phyloP scores from a whole-genome alignment of 2,888 invertebrate species.

The Pristionchus fissidentatus region DNA sequence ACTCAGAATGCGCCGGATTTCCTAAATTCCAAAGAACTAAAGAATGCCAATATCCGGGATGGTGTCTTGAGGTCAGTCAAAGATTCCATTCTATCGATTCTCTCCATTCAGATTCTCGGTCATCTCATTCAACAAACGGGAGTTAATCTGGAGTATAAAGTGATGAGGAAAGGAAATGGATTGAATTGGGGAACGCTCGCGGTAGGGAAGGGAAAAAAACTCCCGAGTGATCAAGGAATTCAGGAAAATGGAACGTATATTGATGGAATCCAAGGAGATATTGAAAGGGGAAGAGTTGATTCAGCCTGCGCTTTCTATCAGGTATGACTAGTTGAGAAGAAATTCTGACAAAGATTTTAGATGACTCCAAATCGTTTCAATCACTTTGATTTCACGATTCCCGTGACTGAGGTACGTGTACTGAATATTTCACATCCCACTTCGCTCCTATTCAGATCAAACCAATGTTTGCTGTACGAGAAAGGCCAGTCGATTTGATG shows the following conservation, averaged over 20 bases:
- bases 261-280: slow-evolving; percentile 2
- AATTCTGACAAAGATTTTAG: neutral
- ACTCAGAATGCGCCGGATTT: slow-evolving; percentile 8
- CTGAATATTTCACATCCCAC: neutral
- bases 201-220: neutral
- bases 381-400: slow-evolving; percentile 31
- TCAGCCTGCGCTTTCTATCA: slow-evolving; percentile 21
- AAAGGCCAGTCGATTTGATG: neutral
- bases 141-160: neutral
- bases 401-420: neutral
- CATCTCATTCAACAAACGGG: neutral
- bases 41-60: slow-evolving; percentile 10
- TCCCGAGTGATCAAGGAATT: neutral
- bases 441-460: neutral
- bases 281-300: slow-evolving; percentile 10
- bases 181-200: slow-evolving; percentile 11
- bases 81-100: neutral
- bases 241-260: slow-evolving; percentile 22
- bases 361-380: slow-evolving; percentile 27
- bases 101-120: slow-evolving; percentile 8
- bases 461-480: slow-evolving; percentile 30
- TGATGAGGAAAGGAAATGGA: neutral
- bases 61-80: slow-evolving; percentile 9
- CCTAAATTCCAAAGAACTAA: neutral
- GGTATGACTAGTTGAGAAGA: neutral